Percentiles rank a stretch among this genome's conserved stretches.
phyloP scores from a whole-genome alignment of 2,888 invertebrate genomes.

The Spicauda simplicius region DNA sequence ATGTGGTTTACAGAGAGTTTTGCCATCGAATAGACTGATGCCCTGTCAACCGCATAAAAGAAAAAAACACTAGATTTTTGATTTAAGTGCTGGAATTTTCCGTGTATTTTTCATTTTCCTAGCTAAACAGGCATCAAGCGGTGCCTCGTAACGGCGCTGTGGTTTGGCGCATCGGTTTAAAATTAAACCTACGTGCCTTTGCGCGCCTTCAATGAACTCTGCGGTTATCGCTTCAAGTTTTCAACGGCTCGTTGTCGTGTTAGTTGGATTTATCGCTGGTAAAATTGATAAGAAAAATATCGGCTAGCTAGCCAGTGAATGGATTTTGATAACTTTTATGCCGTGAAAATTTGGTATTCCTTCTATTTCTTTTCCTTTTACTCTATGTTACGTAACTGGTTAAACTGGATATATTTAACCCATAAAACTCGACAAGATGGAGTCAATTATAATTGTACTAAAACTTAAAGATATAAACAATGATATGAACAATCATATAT shows the following conservation, averaged over 20 bases:
- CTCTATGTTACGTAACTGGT: too few relatives aligned
- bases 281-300: slow-evolving; percentile 18
- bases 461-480: too few relatives aligned
- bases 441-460: too few relatives aligned
- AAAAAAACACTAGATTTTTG: background rate
- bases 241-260: slow-evolving; percentile 1
- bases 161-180: slow-evolving; percentile 8
- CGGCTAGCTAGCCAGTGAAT: background rate
- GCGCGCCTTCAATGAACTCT: slow-evolving; percentile 14
- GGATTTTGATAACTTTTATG: background rate
- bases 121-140: slow-evolving; percentile 9
- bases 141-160: background rate
- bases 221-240: slow-evolving; percentile 8
- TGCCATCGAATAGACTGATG: too few relatives aligned
- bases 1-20: too few relatives aligned
- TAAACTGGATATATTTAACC: too few relatives aligned
- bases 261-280: slow-evolving; percentile 5
- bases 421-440: too few relatives aligned
- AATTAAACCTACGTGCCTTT: slow-evolving; percentile 10
- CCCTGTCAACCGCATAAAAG: too few relatives aligned
- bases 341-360: background rate
- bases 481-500: too few relatives aligned
- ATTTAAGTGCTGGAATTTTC: background rate
- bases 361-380: background rate
- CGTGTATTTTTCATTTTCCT: slow-evolving; percentile 18